These are phyloP conservation scores for Schizopygopsis pylzovi DNA, from an alignment of 2,797 vertebrate genomes.

Conservation along the genomic window DNA sequence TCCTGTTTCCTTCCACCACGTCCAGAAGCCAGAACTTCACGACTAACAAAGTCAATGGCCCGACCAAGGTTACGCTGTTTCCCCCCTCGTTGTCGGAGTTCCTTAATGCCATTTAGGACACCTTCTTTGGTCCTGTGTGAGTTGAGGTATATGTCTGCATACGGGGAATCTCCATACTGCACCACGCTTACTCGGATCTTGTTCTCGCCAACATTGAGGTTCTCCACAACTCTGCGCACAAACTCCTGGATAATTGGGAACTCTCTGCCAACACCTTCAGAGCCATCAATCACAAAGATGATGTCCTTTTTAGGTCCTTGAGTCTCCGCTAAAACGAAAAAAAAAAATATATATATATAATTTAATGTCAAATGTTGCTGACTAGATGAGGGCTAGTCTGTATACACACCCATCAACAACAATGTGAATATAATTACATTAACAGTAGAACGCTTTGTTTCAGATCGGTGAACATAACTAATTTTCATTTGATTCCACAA, in stretches of 20 bases:
- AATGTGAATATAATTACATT: not conserved
- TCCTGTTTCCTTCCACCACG: constrained; percentile 77
- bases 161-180: constrained; percentile 87
- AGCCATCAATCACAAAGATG: constrained; percentile 94
- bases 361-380: not conserved
- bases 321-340: constrained; percentile 65
- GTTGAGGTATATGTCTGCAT: constrained; percentile 86
- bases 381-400: not conserved
- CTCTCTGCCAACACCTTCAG: constrained; percentile 82
- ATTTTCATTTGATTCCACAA: not conserved
- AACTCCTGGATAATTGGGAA: constrained; percentile 89
- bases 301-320: constrained; percentile 85
- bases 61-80: constrained; percentile 86
- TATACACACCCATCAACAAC: not conserved
- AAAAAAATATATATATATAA: not conserved
- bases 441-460: not conserved
- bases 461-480: not conserved
- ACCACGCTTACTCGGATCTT: constrained; percentile 85
- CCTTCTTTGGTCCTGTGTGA: constrained; percentile 83
- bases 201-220: constrained; percentile 86
- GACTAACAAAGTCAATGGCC: constrained; percentile 84
- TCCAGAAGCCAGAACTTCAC: constrained; percentile 78
- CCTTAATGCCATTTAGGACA: constrained; percentile 77
- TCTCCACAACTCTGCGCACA: constrained; percentile 84
- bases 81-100: constrained; percentile 82